Base-by-base conservation (phyloP, 2,113 vertebrate species). In the Glaucomys volans region DNA sequence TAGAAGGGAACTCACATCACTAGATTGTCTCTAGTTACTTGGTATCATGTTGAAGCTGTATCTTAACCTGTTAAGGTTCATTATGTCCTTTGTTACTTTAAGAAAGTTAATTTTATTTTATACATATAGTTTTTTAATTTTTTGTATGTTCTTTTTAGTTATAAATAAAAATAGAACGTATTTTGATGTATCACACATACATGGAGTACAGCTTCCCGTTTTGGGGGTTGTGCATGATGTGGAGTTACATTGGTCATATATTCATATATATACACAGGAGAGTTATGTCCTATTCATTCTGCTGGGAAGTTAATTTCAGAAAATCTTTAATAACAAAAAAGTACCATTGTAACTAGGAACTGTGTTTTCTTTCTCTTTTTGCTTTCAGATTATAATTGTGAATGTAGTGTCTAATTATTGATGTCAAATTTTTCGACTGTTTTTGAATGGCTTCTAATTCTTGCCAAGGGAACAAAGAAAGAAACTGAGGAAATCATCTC, bases 401-500 rank as follows among this genome's bases (percentile, higher is more conserved):
- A 85, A 86, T 87, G 20, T n/a, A 40, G 22, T 37, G 24, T 80
- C 64, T 76, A 74, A 93, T 95, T 77, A 77, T 90, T 79, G 89
- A 74, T 42, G 22, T 81, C 69, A 57, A 64, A 4, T 69, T 62
- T 96, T 92, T 87, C 87, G 67, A n/a, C 35, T 44, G 64, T 90
- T 95, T 96, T 50, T 59, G 37, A 92, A 20, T 40, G 50, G 24
- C 75, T 82, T 86, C 44, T 8, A n/a, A 90, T 97, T 90, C 47
- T 77, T 95, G 50, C 42, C 30, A 88, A 44, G 1, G 57, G 47
- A 95, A 57, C 92, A 92, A 86, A 96, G 88, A 88, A 88, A 91
- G 87, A 97, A 96, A 87, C 93, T 75, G 84, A 95, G 90, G 74
- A 93, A 95, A 64, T 37, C 67, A 74, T 72, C 35, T 84, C 57